These are phyloP conservation scores for Apodemia mormo DNA, from an alignment of 2,888 invertebrate genomes.

Conservation along the genomic window DNA sequence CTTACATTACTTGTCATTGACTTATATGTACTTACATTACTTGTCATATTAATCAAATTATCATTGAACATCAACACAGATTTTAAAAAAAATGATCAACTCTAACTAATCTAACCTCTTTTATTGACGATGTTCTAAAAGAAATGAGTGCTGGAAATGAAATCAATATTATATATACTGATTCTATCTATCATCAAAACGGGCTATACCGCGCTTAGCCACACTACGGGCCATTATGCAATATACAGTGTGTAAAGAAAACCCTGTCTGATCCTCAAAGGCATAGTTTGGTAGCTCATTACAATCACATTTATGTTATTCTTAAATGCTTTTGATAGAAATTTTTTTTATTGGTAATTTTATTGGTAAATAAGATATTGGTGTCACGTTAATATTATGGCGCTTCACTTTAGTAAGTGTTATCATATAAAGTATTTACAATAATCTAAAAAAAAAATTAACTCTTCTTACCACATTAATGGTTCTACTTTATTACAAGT, in stretches of 20 bases:
- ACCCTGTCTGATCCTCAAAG: too few relatives aligned
- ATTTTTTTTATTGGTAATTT: not conserved
- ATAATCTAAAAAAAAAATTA: slow-evolving; percentile 20
- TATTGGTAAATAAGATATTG: slow-evolving; percentile 19
- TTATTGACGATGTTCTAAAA: not conserved
- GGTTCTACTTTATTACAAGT: slow-evolving; percentile 14
- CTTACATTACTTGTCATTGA: not conserved
- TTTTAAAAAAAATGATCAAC: not conserved
- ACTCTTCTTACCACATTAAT: slow-evolving; percentile 22
- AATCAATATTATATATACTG: not conserved
- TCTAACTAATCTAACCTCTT: not conserved
- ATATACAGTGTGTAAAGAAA: too few relatives aligned
- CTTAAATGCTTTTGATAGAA: slow-evolving; percentile 28
- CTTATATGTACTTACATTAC: not conserved
- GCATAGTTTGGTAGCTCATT: too few relatives aligned
- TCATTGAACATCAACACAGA: not conserved
- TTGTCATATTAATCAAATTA: not conserved
- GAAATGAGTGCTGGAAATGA: not conserved
- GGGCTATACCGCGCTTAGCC: not conserved
- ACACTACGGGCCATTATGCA: not conserved
- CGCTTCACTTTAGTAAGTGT: slow-evolving; percentile 27
- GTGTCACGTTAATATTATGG: slow-evolving; percentile 31
- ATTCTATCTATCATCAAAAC: not conserved
- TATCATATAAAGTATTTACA: slow-evolving; percentile 28
- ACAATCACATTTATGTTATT: too few relatives aligned